Base-by-base conservation (phyloP, 2,888 invertebrate species). In the Chymomyza fuscimana region DNA sequence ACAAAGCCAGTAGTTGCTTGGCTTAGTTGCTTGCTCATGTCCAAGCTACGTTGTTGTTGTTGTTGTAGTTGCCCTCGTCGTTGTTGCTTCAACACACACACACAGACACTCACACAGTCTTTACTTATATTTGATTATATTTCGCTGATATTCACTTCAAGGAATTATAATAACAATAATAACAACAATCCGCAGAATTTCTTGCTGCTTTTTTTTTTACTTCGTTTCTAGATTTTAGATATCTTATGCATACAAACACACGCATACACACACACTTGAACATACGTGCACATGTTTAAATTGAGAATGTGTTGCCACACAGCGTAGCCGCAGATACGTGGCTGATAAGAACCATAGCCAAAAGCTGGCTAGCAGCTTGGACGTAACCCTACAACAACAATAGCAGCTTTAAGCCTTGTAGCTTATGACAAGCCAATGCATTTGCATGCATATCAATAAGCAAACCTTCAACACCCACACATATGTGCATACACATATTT, bases 121-220 rank as follows among this genome's bases (percentile, higher is more conserved):
- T 86, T 54, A 15, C 80, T 80, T 78, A 81, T 88, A 86, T 79
- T 84, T 89, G 88, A 90, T 89, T 90, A 90, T 89, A 89, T 90
- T 90, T 89, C 79, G 88, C 90, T 89, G 89, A 90, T 89, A 90
- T 88, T 87, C 90, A 90, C 90, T 90, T 90, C 89, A 90, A 90
- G 90, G 89, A 90, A 90, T 90, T 90, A 90, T 90, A 90, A 90
- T 90, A 90, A 90, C 90, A 89, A 89, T 90, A 89, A 90, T 90
- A 90, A 90, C 89, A 89, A 90, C 90, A 90, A 90, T 90, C 90
- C 89, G 89, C 90, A 90, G 90, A 90, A 89, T 90, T 89, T 89
- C 85, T 89, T 82, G 81, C 78, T 82, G 80, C 74, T 79, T 77
- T 78, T 77, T 79, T 70, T 77, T 73, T 67, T 79, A 72, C 77